Evolutionary conservation across 2,797 vertebrate genomes (phyloP).

Genomic region (Artibeus jamaicensis): DNA sequence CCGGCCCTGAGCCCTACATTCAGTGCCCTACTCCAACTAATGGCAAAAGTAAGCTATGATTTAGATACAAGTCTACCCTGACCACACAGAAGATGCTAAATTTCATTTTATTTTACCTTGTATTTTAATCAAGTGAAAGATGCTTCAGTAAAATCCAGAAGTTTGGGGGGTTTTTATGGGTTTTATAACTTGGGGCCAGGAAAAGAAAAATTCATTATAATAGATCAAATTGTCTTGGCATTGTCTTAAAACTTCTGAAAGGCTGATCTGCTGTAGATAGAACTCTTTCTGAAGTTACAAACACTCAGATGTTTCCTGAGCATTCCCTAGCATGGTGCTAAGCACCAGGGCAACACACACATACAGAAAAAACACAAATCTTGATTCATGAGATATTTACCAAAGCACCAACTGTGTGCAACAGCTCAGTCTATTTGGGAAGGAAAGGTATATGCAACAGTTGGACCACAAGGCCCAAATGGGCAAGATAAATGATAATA

Average conservation of each 20-base stretch:
- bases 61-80: neutral
- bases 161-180: neutral
- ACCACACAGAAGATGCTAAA: neutral
- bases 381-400: neutral
- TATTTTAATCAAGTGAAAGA: neutral
- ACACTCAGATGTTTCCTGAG: neutral
- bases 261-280: neutral
- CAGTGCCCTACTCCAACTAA: neutral
- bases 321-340: neutral
- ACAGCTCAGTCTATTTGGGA: neutral
- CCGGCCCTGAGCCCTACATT: neutral
- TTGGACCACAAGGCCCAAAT: neutral
- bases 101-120: neutral
- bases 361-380: neutral
- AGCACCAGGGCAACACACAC: neutral
- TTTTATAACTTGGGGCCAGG: neutral
- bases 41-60: neutral
- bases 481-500: neutral
- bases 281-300: neutral
- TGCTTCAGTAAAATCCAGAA: neutral
- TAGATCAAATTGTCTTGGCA: neutral
- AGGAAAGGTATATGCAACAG: neutral
- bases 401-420: neutral
- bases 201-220: neutral
- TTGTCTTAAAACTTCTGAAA: slow-evolving; percentile 34